A percentile compares a stretch with the other conserved stretches of the same genome.
Conservation (phyloP, 2,113 vertebrate species). For the Mirza zaza region DNA sequence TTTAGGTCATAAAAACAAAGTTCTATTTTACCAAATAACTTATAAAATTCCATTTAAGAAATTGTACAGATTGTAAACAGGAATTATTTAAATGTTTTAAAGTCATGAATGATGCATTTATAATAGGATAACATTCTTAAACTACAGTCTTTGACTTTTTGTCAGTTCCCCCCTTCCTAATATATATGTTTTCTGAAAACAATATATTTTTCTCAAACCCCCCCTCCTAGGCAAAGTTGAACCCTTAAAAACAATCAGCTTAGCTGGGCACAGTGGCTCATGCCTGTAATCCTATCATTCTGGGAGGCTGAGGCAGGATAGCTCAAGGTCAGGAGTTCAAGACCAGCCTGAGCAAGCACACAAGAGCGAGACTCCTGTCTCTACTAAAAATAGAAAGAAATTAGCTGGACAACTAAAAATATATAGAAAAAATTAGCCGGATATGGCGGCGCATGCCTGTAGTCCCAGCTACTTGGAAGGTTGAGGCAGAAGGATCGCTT, state of each 20-base stretch:
- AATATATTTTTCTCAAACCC: conserved; percentile 1
- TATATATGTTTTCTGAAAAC: neutral
- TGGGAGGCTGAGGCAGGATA: no score
- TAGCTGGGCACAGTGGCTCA: no score
- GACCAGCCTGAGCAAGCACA: no score
- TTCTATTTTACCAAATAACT: conserved; percentile 2
- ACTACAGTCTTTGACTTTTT: neutral
- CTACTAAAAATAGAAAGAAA: no score
- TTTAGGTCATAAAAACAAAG: conserved; percentile 22
- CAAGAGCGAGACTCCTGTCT: no score
- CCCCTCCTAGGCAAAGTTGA: neutral
- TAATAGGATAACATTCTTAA: conserved; percentile 17
- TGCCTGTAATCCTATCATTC: no score
- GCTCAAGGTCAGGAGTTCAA: no score
- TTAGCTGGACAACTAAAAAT: no score
- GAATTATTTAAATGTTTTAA: conserved; percentile 40
- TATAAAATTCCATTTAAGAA: conserved; percentile 30
- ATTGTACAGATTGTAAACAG: neutral
- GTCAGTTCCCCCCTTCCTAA: neutral
- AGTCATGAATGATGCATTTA: neutral
- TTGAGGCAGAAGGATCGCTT: no score
- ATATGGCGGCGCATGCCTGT: no score
- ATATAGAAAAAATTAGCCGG: no score
- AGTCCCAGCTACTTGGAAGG: no score
- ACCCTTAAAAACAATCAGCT: neutral